phyloP scores from a whole-genome alignment of 1,140 invertebrate species.

The Oryctes rhinoceros region DNA sequence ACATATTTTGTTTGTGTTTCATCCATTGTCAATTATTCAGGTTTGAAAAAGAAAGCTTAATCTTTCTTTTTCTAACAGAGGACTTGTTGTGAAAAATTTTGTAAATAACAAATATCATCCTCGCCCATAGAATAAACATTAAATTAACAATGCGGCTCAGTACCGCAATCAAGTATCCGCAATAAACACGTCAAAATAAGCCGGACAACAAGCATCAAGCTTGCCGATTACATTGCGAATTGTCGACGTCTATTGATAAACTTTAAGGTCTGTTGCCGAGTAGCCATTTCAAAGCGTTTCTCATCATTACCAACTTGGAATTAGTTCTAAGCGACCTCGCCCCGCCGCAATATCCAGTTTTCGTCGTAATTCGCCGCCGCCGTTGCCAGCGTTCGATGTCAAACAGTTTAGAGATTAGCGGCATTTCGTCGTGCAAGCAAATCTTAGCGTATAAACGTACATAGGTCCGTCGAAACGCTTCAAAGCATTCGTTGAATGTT shows the following conservation, averaged over 20 bases:
- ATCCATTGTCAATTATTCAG: too few species aligned
- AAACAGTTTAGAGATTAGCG: neutral
- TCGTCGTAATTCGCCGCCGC: neutral
- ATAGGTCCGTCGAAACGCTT: neutral
- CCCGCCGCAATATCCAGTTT: neutral
- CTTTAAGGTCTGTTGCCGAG: conserved; percentile 3
- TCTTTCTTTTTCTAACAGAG: too few species aligned
- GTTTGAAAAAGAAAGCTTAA: too few species aligned
- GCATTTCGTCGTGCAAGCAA: neutral
- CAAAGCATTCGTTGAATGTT: neutral
- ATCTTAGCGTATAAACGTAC: neutral
- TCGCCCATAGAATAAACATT: too few species aligned
- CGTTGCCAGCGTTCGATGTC: neutral
- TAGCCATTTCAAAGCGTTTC: neutral
- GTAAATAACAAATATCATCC: too few species aligned
- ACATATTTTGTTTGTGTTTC: too few species aligned
- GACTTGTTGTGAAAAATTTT: too few species aligned
- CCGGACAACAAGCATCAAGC: neutral
- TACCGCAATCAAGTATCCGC: neutral
- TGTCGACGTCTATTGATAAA: conserved; percentile 1
- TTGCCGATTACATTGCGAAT: neutral
- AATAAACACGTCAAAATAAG: neutral
- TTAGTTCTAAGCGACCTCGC: neutral
- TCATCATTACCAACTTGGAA: neutral
- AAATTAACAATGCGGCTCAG: too few species aligned